Base-by-base conservation (phyloP, 2,888 invertebrate genomes). In the Oconnorella tubifera region DNA sequence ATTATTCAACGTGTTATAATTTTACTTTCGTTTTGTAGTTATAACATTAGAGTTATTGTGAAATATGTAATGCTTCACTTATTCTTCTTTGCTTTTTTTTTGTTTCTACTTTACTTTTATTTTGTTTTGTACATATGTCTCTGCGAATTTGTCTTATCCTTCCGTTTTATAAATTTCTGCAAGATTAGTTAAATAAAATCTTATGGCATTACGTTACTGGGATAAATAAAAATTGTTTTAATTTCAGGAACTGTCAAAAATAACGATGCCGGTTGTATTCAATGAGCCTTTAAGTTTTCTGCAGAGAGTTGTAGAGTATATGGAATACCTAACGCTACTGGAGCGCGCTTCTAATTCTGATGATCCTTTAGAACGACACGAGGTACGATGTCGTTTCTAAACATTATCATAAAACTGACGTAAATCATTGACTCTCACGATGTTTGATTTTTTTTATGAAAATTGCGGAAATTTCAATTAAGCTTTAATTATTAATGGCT, bases 271-370 rank as follows among this genome's bases (percentile, higher is more conserved):
- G 68, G 92, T 96, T 71, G 89, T 91, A 72, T 93, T 96, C 85
- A 97, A 96, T 84, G 96, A 97, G 83, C 96, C 96, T 10, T 85
- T 97, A 68, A 92, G 92, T 75, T 95, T 96, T 84, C 88, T 97
- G 50, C 95, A 97, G 85, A 86, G 96, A 66, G 89, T 96, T 84
- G 88, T 92, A 50, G 96, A 97, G 84, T 93, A 93, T 78, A 88
- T 96, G 88, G 95, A 96, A 82, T 96, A 96, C 77, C 88, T 91
- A 4, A 84, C 87, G 73, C 81, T 90, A 53, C 84, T 95, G 57
- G 86, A 89, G 64, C 85, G 88, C 78, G 95, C 94, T 3, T 85
- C 90, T 0, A 86, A 88, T 69, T 88, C 90, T 77, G 86, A 88
- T 4, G 89, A 91, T 77, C 91, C 93, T 1, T 85, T 90, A 2